Evolutionary conservation across 2,797 vertebrate genomes (phyloP).

Genomic region (Argyrosomus regius): DNA sequence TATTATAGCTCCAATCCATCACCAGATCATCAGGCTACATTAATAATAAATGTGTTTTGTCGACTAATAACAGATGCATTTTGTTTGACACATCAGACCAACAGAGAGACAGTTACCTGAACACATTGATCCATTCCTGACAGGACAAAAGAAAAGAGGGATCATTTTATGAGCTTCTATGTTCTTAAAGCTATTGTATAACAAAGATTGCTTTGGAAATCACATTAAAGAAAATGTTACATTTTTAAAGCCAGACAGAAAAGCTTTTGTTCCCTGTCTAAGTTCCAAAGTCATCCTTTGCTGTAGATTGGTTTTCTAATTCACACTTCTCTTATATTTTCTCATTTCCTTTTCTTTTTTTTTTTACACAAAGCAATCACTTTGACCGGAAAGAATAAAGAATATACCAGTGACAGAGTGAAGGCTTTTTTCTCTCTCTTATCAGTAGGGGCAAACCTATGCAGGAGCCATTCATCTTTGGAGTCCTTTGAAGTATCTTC

Average conservation of each 20-base stretch:
- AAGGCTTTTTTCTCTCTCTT: constrained; percentile 25
- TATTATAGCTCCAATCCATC: constrained; percentile 61
- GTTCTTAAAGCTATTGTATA: constrained; percentile 37
- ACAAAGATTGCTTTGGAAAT: constrained; percentile 45
- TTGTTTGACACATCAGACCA: constrained; percentile 49
- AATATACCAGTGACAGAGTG: constrained; percentile 11
- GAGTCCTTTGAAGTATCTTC: constrained; percentile 65
- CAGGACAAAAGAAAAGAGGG: constrained; percentile 34
- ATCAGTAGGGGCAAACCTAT: constrained; percentile 39
- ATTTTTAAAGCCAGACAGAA: constrained; percentile 44
- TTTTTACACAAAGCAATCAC: constrained; percentile 50
- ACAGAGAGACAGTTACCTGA: constrained; percentile 15
- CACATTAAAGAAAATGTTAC: constrained; percentile 37
- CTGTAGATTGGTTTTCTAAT: constrained; percentile 65
- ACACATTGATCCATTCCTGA: constrained; percentile 5
- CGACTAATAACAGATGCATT: constrained; percentile 45
- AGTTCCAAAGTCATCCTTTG: constrained; percentile 57
- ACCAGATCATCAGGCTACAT: constrained; percentile 62
- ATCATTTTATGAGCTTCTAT: constrained; percentile 6
- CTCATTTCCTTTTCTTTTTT: constrained; percentile 44
- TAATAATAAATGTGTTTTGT: constrained; percentile 67
- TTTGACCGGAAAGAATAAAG: constrained; percentile 44
- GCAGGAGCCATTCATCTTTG: constrained; percentile 57
- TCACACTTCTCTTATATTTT: constrained; percentile 61
- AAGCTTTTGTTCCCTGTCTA: constrained; percentile 23